Evolutionary conservation across 2,113 vertebrate species (phyloP), one percentile per base, ranked within the genome.

Genomic region (Etia nguti): DNA sequence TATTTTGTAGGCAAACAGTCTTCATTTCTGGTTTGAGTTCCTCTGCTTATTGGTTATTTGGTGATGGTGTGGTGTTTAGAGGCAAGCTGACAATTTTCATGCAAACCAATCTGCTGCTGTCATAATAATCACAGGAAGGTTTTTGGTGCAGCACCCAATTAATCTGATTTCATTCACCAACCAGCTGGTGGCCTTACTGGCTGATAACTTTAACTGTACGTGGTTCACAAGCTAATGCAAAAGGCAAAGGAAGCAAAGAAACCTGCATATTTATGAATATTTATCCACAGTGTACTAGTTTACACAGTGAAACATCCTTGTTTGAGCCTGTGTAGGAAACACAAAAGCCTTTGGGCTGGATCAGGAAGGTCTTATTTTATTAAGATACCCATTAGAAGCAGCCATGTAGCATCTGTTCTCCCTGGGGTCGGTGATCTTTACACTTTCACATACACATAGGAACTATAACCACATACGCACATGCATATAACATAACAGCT

Each of bases 81-180:
- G 31, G 18, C 10, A 65, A 36, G 60, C 31, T n/a, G 20, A 0
- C 10, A n/a, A 22, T 18, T 38, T 38, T 10, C 34, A 38, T n/a
- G 18, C 4, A 65, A 65, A 13, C 34, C 3, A 65, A 65, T 65
- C 60, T 13, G 60, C 31, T 65, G 34, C 4, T 65, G 10, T 38
- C 34, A 13, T n/a, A 11, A 12, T 0, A 13, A 38, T 65, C 0
- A 65, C 0, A 8, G 1, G 31, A 36, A 38, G 18, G 31, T 12
- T n/a, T n/a, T 12, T 65, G 18, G 6, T 36, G 60, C 31, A 38
- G 31, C 6, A 8, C 3, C 60, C 60, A n/a, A 10, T 12, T 65
- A 36, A 36, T n/a, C 18, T n/a, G 31, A n/a, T 65, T 12, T 36
- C 60, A 65, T 31, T 36, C 60, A 36, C 6, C 10, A 7, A 36